Percentiles rank a stretch among this genome's conserved stretches.
Conservation (phyloP, 2,113 vertebrate species). For the Epinephelus cyanopodus region DNA sequence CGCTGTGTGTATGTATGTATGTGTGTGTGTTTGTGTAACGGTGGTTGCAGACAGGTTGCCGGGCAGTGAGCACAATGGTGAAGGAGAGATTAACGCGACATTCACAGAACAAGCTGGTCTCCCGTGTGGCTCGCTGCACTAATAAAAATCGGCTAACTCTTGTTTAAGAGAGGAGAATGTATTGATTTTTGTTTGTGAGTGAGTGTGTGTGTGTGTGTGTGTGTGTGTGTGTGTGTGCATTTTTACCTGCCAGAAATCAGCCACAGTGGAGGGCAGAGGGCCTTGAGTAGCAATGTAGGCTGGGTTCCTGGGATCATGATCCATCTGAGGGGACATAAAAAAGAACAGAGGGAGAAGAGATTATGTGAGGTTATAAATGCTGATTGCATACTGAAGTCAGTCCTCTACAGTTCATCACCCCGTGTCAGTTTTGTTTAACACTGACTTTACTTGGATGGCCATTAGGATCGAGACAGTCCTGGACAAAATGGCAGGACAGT, state of each 20-base stretch:
- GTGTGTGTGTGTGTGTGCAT: constrained; percentile 18
- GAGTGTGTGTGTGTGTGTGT: background rate
- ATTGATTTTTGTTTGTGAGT: constrained; percentile 45
- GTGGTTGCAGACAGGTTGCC: background rate
- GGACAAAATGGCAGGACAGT: background rate
- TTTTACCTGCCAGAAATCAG: constrained; percentile 98
- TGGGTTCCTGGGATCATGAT: constrained; percentile 95
- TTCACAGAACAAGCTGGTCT: constrained; percentile 47
- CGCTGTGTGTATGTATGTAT: constrained; percentile 8
- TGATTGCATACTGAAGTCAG: background rate
- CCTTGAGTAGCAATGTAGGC: constrained; percentile 97
- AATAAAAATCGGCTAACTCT: constrained; percentile 67
- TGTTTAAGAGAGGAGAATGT: constrained; percentile 58
- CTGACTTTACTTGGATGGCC: background rate
- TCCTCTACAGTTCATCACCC: too few species aligned
- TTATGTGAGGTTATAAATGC: background rate
- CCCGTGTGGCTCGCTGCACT: constrained; percentile 51
- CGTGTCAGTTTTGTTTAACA: background rate
- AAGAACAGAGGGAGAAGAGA: background rate
- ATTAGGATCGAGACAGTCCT: background rate
- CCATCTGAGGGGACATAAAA: constrained; percentile 88
- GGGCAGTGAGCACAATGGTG: constrained; percentile 27
- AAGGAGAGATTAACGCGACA: constrained; percentile 62
- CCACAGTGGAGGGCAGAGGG: constrained; percentile 92
- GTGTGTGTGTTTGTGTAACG: constrained; percentile 24